phyloP scores from a whole-genome alignment of 2,797 vertebrate species.

The Peromyscus eremicus region DNA sequence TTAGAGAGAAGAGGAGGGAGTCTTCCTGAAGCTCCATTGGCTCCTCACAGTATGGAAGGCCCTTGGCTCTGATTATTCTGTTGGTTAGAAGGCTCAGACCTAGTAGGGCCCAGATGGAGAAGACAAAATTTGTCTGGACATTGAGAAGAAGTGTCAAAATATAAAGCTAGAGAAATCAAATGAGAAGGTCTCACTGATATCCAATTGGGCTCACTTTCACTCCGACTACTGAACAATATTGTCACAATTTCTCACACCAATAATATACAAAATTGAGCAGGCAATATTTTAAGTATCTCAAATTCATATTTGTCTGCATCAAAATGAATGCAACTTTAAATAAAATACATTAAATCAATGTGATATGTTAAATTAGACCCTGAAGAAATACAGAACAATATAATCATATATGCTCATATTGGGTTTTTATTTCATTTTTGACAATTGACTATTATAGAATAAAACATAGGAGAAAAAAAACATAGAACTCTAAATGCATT shows the following conservation, averaged over 20 bases:
- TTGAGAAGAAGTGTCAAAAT: not conserved
- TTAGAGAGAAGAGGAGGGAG: not conserved
- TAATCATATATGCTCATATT: not conserved
- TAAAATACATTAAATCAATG: not conserved
- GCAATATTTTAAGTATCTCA: not conserved
- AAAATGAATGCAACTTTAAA: not conserved
- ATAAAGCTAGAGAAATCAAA: conserved; percentile 37
- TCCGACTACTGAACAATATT: not conserved
- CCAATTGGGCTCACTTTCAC: not conserved
- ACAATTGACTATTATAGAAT: not conserved
- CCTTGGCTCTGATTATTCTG: not conserved
- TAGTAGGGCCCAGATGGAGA: not conserved
- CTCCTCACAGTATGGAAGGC: not conserved
- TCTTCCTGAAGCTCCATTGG: not conserved
- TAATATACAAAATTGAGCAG: conserved; percentile 21
- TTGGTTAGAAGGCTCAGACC: not conserved
- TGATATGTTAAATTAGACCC: not conserved
- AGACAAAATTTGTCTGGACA: not conserved
- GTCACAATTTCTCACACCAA: not conserved
- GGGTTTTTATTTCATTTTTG: conserved; percentile 53
- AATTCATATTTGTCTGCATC: conserved; percentile 47
- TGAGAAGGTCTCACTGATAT: not conserved
- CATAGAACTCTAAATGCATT: not conserved
- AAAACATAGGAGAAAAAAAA: not conserved
- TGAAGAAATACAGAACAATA: not conserved